These are phyloP conservation scores for Charadrius vociferus DNA, from an alignment of 2,113 vertebrate species.

Conservation along the genomic window DNA sequence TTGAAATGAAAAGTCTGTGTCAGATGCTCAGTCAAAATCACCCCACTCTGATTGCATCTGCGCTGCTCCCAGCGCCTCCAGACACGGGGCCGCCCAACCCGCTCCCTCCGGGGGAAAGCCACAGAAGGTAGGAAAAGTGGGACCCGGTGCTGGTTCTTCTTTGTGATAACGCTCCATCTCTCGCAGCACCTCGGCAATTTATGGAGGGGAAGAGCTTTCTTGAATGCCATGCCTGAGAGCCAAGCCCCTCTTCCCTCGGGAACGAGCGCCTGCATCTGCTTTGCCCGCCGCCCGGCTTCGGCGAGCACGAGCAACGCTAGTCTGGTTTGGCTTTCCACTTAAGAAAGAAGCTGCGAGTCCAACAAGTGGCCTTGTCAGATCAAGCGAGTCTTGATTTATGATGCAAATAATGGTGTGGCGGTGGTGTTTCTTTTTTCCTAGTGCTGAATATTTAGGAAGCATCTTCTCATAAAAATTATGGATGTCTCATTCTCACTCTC, in stretches of 20 bases:
- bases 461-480: conserved; percentile 76
- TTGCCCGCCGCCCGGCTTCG: not conserved
- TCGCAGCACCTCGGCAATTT: conserved; percentile 52
- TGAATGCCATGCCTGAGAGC: not conserved
- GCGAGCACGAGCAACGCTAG: not conserved
- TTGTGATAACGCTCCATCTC: conserved; percentile 19
- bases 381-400: conserved; percentile 64
- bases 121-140: not conserved
- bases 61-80: not conserved
- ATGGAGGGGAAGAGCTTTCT: conserved; percentile 47
- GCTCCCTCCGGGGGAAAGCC: conserved; percentile 6
- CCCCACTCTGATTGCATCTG: not conserved
- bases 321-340: not conserved
- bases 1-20: conserved; percentile 3
- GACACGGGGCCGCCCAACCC: not conserved
- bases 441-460: conserved; percentile 74
- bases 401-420: conserved; percentile 69
- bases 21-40: not conserved
- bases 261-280: not conserved
- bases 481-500: conserved; percentile 73
- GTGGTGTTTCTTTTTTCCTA: conserved; percentile 67
- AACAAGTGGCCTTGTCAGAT: conserved; percentile 68
- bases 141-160: conserved; percentile 39
- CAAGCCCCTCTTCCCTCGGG: conserved; percentile 20
- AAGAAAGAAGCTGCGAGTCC: conserved; percentile 64